Evolutionary conservation across 2,888 invertebrate genomes (phyloP).

Genomic region (Andrena marginata): DNA sequence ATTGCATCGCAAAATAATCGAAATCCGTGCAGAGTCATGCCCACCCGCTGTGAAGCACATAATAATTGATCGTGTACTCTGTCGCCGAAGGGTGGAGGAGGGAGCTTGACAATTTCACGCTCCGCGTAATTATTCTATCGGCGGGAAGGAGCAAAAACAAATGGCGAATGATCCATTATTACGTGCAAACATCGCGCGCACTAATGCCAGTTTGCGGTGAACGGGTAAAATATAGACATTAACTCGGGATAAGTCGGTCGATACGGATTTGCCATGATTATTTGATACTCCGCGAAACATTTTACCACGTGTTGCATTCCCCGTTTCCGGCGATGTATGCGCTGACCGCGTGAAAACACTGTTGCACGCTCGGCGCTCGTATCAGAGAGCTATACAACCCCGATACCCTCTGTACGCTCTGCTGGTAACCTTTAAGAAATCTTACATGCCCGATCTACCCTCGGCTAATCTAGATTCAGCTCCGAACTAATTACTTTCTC

Average conservation of each 20-base stretch:
- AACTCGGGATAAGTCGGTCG: conserved; percentile 68
- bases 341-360: conserved; percentile 56
- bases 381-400: conserved; percentile 49
- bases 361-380: conserved; percentile 54
- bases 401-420: not conserved
- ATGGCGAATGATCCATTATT: conserved; percentile 69
- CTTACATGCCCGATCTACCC: not conserved
- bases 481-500: not conserved
- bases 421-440: not conserved
- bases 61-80: conserved; percentile 8
- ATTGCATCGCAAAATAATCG: not conserved
- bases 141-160: conserved; percentile 59
- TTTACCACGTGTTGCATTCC: conserved; percentile 73
- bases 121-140: conserved; percentile 31
- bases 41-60: no score
- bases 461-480: not conserved
- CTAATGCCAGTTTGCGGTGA: conserved; percentile 61
- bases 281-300: conserved; percentile 73
- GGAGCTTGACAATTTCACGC: conserved; percentile 45
- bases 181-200: conserved; percentile 66
- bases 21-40: not conserved
- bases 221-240: conserved; percentile 70
- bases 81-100: not conserved
- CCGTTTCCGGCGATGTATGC: conserved; percentile 54
- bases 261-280: conserved; percentile 77